A percentile compares a stretch with the other conserved stretches of the same genome.
These are phyloP conservation scores for Tringa solitaria DNA, from an alignment of 2,113 vertebrate genomes.

Conservation along the genomic window DNA sequence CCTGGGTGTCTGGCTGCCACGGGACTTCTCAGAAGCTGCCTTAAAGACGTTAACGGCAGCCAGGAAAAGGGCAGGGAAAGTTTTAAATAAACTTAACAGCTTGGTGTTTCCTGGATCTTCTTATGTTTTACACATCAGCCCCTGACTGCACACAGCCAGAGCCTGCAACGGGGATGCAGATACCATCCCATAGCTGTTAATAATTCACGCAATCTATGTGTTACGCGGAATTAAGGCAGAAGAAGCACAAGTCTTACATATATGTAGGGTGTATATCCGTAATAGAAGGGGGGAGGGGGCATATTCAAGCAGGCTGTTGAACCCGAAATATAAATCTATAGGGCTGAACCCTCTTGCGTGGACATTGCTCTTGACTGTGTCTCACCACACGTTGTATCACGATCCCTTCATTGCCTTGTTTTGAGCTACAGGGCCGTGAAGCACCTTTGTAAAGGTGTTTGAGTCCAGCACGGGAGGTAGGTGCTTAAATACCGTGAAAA, in stretches of 20 bases:
- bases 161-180: background rate
- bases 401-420: background rate
- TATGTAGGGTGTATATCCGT: background rate
- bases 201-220: background rate
- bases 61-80: background rate
- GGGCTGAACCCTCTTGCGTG: fast-evolving
- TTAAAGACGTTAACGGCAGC: slow-evolving; percentile 12
- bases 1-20: slow-evolving; percentile 49
- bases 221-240: background rate
- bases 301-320: background rate
- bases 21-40: slow-evolving; percentile 46
- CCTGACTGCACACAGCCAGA: background rate
- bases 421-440: background rate
- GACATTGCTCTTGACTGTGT: background rate
- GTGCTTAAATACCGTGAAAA: background rate
- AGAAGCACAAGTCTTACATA: background rate
- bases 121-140: background rate
- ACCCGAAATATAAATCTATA: background rate
- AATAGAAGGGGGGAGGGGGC: background rate
- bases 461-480: background rate
- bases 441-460: background rate
- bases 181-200: background rate
- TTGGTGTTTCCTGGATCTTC: background rate
- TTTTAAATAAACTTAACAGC: slow-evolving; percentile 20
- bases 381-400: fast-evolving